Conservation (phyloP, 2,888 invertebrate genomes). For the Caenorhabditis auriculariae region DNA sequence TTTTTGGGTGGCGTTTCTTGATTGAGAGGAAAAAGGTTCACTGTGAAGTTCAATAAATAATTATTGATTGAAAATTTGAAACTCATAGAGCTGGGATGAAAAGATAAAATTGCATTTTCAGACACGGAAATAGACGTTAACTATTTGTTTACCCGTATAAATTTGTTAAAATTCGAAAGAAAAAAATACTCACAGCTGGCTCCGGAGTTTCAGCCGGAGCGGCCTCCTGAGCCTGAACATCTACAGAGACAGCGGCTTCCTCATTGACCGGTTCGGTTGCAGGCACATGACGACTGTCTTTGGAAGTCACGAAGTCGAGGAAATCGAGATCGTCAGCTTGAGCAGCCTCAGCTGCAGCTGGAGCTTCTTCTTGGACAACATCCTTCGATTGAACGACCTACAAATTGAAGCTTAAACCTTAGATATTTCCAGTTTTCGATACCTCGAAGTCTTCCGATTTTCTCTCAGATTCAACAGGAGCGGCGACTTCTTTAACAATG, state of each 20-base stretch:
- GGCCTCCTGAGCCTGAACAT: not conserved
- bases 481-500: not conserved
- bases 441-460: not conserved
- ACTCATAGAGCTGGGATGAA: too few species aligned
- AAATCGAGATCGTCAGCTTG: conserved; percentile 15
- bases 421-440: not conserved
- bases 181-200: not conserved
- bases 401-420: too few species aligned
- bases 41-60: too few species aligned
- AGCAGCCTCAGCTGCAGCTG: conserved; percentile 9
- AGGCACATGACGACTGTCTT: not conserved
- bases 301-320: conserved; percentile 29
- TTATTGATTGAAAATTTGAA: too few species aligned
- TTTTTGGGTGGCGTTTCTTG: too few species aligned
- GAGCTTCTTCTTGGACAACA: not conserved
- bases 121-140: too few species aligned
- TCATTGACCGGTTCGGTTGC: too few species aligned
- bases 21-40: too few species aligned
- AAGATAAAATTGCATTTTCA: too few species aligned
- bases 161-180: too few species aligned
- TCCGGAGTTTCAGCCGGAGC: not conserved
- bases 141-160: too few species aligned
- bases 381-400: not conserved
- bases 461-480: conserved; percentile 1
- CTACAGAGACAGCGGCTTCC: not conserved